Evolutionary conservation across 2,113 vertebrate species (phyloP).

Genomic region (Amazona vittata): DNA sequence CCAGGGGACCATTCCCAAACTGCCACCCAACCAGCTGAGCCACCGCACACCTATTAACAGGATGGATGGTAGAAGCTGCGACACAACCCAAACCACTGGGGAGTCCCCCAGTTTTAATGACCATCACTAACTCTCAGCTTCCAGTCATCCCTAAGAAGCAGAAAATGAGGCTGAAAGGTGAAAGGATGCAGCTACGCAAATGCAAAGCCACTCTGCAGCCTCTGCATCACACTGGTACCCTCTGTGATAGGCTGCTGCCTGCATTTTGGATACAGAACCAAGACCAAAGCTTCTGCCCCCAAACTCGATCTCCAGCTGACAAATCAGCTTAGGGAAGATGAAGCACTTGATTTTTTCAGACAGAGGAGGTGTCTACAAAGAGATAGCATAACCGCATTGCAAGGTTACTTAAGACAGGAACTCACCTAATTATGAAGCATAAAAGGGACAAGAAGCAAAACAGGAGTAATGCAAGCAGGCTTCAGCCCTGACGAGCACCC

Average conservation of each 20-base stretch:
- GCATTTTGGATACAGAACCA: not conserved
- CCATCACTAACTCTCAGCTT: not conserved
- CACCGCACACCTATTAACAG: fast-evolving
- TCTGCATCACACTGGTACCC: fast-evolving
- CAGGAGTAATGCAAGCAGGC: not conserved
- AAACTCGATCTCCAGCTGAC: not conserved
- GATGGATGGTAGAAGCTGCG: fast-evolving
- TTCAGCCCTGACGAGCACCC: not conserved
- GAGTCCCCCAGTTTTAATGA: not conserved
- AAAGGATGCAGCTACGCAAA: not conserved
- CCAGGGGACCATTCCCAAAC: not conserved
- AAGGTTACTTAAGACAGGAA: not conserved
- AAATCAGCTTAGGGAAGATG: not conserved
- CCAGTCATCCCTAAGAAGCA: not conserved
- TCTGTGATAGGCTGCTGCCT: fast-evolving
- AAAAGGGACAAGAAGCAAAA: not conserved
- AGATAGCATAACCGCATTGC: fast-evolving
- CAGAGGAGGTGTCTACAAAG: not conserved
- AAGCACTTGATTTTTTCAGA: not conserved
- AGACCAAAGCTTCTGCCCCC: not conserved
- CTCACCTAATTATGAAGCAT: fast-evolving
- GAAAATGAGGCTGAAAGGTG: not conserved
- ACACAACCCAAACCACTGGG: not conserved
- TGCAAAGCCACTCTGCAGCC: not conserved
- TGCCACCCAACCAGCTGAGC: not conserved